Conservation (phyloP, 2,797 vertebrate genomes). For the Bradypodion pumilum region DNA sequence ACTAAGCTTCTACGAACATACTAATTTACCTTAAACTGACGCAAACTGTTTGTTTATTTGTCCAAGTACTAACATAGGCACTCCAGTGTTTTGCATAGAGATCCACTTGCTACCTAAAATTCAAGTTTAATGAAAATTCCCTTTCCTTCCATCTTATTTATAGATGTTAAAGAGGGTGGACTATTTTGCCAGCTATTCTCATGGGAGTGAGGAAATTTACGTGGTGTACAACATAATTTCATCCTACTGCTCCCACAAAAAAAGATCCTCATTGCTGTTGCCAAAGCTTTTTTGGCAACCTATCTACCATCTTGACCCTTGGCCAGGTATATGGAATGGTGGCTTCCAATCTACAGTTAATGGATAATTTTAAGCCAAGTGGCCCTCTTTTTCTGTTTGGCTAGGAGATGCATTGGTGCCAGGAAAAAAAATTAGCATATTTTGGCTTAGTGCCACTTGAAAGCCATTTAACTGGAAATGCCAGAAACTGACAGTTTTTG, state of each 20-base stretch:
- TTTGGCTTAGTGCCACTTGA: neutral
- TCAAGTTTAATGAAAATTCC: neutral
- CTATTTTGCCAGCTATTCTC: neutral
- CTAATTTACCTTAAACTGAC: neutral
- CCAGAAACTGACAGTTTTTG: neutral
- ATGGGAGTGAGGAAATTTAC: neutral
- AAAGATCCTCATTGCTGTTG: neutral
- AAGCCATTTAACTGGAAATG: neutral
- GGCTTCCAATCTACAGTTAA: neutral
- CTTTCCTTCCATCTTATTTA: neutral
- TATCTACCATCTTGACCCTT: neutral
- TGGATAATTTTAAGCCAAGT: neutral
- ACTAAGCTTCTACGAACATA: neutral
- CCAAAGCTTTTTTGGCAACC: neutral
- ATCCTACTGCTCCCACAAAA: no score
- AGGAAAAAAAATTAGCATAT: neutral
- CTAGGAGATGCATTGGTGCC: no score
- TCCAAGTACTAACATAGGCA: no score
- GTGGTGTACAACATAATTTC: no score
- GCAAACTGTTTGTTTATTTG: neutral
- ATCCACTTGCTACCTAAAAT: neutral
- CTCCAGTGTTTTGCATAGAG: neutral
- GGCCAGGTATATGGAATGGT: neutral
- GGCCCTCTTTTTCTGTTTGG: no score
- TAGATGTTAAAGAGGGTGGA: neutral